A percentile compares a stretch with the other conserved stretches of the same genome.
Conservation (phyloP, 2,888 invertebrate species). For the Pecten maximus region DNA sequence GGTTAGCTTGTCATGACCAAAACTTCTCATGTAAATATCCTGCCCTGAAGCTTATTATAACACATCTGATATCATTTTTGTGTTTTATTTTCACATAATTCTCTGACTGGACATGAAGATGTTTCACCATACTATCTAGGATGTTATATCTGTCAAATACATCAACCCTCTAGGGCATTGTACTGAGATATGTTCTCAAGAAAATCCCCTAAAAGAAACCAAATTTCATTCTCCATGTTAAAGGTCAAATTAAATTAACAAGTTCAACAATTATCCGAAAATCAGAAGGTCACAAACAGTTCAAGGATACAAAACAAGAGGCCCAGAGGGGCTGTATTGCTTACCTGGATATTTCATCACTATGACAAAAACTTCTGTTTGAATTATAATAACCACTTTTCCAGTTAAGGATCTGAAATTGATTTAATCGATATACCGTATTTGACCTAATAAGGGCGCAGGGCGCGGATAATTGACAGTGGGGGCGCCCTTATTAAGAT, state of each 20-base stretch:
- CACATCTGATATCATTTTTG: background rate
- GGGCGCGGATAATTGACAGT: no score
- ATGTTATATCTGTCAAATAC: background rate
- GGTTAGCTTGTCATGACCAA: background rate
- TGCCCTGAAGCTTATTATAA: background rate
- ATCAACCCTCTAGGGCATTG: background rate
- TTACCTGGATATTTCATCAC: no score
- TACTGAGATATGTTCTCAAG: background rate
- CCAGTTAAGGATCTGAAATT: no score
- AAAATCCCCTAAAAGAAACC: background rate
- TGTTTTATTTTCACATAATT: background rate
- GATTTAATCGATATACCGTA: no score
- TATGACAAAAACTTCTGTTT: no score
- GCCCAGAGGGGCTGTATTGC: no score
- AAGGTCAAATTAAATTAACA: background rate
- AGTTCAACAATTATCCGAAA: no score
- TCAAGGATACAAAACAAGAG: no score
- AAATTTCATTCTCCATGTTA: background rate
- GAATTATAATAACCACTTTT: no score
- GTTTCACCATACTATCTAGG: background rate
- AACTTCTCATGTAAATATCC: background rate
- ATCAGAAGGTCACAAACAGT: no score
- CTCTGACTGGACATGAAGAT: constrained; percentile 2
- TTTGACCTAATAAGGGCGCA: no score
- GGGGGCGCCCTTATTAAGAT: no score